Evolutionary conservation across 2,888 invertebrate genomes (phyloP), one percentile per base, ranked within the genome.

Genomic region (Stomorhina lunata): DNA sequence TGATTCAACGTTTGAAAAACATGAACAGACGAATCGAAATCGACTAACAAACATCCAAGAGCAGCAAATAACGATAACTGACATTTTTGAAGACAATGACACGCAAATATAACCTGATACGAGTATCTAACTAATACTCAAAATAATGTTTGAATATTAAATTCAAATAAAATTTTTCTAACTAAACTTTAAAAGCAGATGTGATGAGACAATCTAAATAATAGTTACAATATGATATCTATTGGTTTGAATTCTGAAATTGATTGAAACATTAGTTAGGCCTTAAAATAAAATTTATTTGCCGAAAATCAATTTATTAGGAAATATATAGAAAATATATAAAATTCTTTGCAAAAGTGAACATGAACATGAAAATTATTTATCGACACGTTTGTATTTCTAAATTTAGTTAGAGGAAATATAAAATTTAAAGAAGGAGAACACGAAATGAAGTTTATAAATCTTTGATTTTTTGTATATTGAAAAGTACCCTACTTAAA

Each of bases 91-190:
- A 76, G 53, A 76, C 80, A 82, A 80, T 76, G 75, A 25, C 82
- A 80, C 71, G 82, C 80, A 82, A 82, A 80, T n/a, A 71, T 80
- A 50, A 75, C 79, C 79, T 71, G 66, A 69, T 82, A n/a, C n/a
- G n/a, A n/a, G n/a, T n/a, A n/a, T n/a, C n/a, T n/a, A n/a, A n/a
- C n/a, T n/a, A n/a, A n/a, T n/a, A n/a, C n/a, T n/a, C n/a, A n/a
- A n/a, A n/a, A n/a, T n/a, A 53, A 68, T 78, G 78, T 68, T 66
- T 48, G 4, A 12, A 50, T 40, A 45, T n/a, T 10, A 32, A 12
- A 25, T 1, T 9, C 22, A 48, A 45, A 27, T 3, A 17, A 65
- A 37, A 15, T 9, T 2, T 17, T 45, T 1, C 37, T 22, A 57
- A 17, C 22, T 29, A 27, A 55, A 55, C 12, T 48, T 4, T n/a